Evolutionary conservation across 2,797 vertebrate genomes (phyloP), one percentile per base, ranked within the genome.

Genomic region (Myripristis murdjan): DNA sequence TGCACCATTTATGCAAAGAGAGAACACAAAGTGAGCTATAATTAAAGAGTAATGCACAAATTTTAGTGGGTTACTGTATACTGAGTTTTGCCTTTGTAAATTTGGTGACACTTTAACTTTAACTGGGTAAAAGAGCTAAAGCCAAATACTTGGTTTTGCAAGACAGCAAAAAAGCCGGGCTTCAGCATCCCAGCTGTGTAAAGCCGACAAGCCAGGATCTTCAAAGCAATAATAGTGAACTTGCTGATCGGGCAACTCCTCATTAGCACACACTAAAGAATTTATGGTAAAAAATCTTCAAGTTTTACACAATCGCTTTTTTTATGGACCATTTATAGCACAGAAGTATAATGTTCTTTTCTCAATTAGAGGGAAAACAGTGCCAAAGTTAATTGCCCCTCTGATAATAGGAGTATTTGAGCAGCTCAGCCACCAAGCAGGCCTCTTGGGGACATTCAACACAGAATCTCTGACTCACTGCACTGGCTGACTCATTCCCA

Each of bases 401-500:
- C 79, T 88, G 87, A 85, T 89, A 85, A 85, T 63, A 70, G 60
- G 48, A 85, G 71, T 69, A 59, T 79, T 83, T 85, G 62, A 76
- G 67, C 56, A 1, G 69, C 71, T 73, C 83, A 73, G 83, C 55
- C 77, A 82, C 64, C 48, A 70, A 87, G 85, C 69, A 67, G 75
- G 70, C 70, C 84, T 82, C 66, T 49, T 26, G 63, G 78, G 86
- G 72, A 85, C 78, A 73, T 78, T 90, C 87, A 87, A 82, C 79
- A 83, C 64, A 33, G 28, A 64, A 81, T 85, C 75, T 87, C 72
- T 75, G 80, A 85, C 87, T 86, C 83, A 64, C 87, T 72, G 77
- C 86, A 75, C 52, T 52, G 68, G 79, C 82, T 85, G 88, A 92
- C 85, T 92, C 85, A 89, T 84, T 84, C 81, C 65, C 84, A 87